Evolutionary conservation across 2,888 invertebrate genomes (phyloP), one percentile per base, ranked within the genome.

Genomic region (Drosophila colorata): DNA sequence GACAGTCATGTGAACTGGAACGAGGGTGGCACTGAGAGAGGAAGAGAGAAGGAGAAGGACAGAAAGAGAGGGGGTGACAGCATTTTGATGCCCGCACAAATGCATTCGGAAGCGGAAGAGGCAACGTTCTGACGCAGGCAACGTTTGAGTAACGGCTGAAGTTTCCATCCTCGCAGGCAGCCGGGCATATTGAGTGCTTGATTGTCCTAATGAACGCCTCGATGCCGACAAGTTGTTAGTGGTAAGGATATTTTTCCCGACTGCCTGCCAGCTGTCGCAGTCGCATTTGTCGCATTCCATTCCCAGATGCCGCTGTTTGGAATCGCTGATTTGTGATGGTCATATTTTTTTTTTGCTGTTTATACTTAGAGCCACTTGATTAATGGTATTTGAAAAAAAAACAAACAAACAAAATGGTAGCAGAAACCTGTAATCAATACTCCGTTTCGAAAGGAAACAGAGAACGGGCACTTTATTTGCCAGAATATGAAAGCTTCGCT

Each of bases 181-280:
- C 58, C 46, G 23, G 56, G 37, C 69, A 68, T 80, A 69, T 65
- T 73, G 72, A 80, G 78, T 73, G 64, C 37, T 73, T 80, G 80
- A 80, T 83, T 83, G 67, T 83, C 70, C 58, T 77, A 83, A 83
- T 80, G 80, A 80, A 83, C 78, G 83, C 80, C 69, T 80, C 73
- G 83, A 77, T 80, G 78, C 69, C 64, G 80, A 73, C 74, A 77
- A 71, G 56, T 74, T 74, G 74, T 74, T 74, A 61, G 67, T 58
- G 46, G 46, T 64, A 69, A 64, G 69, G 69, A 73, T 53, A 74
- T 52, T 57, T 14, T 23, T n/a, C 25, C 37, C 9, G 52, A 28
- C 56, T 33, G 38, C 35, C 52, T 47, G 33, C 25, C 44, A 58
- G 59, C 65, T 57, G 59, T 40, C 55, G 57, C 18, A 35, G 37